Percentiles rank a stretch among this genome's conserved stretches.
These are phyloP conservation scores for Aphidoletes aphidimyza DNA, from an alignment of 2,888 invertebrate species.

Conservation along the genomic window DNA sequence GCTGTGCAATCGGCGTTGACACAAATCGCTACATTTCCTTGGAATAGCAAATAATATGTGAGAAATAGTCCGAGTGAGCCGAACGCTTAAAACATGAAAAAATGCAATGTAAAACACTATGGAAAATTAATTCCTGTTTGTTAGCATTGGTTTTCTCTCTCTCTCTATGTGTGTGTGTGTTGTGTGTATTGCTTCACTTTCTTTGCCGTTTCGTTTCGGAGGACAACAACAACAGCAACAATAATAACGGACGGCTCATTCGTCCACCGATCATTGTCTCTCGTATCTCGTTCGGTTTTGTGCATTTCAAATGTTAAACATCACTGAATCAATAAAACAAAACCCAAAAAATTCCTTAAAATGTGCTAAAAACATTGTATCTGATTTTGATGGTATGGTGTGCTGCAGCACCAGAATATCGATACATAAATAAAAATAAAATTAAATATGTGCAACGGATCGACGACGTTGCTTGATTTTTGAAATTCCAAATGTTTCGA, in stretches of 20 bases:
- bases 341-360: conserved; percentile 18
- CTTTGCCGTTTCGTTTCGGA: background rate
- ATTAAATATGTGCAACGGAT: conserved; percentile 40
- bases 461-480: background rate
- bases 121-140: conserved; percentile 44
- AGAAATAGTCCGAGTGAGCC: conserved; percentile 16
- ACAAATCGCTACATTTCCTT: conserved; percentile 46
- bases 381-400: conserved; percentile 48
- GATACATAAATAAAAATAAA: conserved; percentile 4
- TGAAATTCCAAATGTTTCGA: background rate
- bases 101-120: conserved; percentile 38
- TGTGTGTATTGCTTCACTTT: conserved; percentile 14
- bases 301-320: conserved; percentile 16
- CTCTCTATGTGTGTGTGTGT: no score
- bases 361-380: conserved; percentile 51
- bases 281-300: background rate
- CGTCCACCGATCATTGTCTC: background rate
- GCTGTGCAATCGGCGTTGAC: background rate
- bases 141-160: background rate
- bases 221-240: no score
- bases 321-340: conserved; percentile 35
- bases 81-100: conserved; percentile 5
- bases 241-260: no score
- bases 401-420: no score
- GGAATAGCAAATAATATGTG: conserved; percentile 49